Percentiles rank a stretch among this genome's conserved stretches.
Evolutionary conservation across 2,888 invertebrate species (phyloP).

Genomic region (Drepanosiphum platanoidis): DNA sequence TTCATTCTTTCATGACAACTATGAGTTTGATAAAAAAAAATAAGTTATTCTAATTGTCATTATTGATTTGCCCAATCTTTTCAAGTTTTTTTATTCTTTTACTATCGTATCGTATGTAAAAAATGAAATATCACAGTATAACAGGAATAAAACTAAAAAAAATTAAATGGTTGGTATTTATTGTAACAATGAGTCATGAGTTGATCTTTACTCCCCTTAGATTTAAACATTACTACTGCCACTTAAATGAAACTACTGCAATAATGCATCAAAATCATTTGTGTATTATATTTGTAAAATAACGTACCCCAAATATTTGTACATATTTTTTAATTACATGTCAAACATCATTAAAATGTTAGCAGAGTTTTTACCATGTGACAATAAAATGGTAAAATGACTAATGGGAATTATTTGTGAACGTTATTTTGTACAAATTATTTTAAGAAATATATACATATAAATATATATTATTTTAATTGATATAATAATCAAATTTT

Average conservation of each 20-base stretch:
- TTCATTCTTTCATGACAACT: not conserved
- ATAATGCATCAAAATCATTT: slow-evolving; percentile 12
- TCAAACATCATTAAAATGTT: slow-evolving; percentile 5
- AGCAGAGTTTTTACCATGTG: not conserved
- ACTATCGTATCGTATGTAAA: no score
- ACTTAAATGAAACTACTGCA: slow-evolving; percentile 4
- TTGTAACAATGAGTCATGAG: no score
- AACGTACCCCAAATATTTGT: not conserved
- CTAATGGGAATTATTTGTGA: not conserved
- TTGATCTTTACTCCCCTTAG: not conserved
- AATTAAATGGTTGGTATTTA: not conserved
- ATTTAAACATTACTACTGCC: slow-evolving; percentile 38
- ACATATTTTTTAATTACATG: not conserved
- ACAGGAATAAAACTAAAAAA: not conserved
- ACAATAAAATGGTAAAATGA: slow-evolving; percentile 1
- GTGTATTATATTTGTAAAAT: not conserved
- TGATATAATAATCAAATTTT: not conserved
- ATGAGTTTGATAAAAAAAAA: not conserved
- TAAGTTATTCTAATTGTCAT: not conserved
- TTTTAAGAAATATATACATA: not conserved
- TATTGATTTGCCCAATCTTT: not conserved
- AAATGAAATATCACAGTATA: no score
- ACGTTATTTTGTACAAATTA: slow-evolving; percentile 15
- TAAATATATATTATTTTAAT: not conserved
- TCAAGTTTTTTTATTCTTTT: not conserved